Evolutionary conservation across 2,113 vertebrate species (phyloP).

Genomic region (Grammomys dolichurus): DNA sequence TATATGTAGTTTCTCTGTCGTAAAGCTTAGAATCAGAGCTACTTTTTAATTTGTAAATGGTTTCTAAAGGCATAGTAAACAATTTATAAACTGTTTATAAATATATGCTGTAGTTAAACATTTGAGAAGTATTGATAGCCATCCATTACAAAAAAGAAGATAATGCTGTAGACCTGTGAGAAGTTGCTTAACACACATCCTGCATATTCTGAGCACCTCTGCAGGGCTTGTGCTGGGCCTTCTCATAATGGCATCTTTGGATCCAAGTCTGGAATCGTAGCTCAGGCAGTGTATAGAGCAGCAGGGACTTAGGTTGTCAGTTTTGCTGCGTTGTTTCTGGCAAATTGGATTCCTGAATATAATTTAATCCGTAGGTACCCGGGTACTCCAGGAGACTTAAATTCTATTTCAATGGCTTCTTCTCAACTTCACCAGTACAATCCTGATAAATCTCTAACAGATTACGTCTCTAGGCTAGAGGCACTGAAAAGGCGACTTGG

Average conservation of each 20-base stretch:
- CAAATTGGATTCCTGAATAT: constrained; percentile 20
- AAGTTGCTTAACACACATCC: background rate
- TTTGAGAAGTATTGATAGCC: background rate
- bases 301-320: background rate
- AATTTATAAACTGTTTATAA: background rate
- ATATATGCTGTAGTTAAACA: background rate
- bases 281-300: background rate
- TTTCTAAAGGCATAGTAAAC: constrained; percentile 8
- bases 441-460: constrained; percentile 95
- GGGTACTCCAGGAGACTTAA: constrained; percentile 81
- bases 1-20: background rate
- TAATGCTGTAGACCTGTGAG: background rate
- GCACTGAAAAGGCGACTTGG: constrained; percentile 96
- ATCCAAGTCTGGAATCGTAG: background rate
- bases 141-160: background rate
- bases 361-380: constrained; percentile 87
- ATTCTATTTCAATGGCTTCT: constrained; percentile 88
- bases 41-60: constrained; percentile 47
- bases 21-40: constrained; percentile 15
- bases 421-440: constrained; percentile 98
- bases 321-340: background rate
- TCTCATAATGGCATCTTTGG: background rate
- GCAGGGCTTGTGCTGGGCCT: background rate
- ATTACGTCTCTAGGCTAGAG: constrained; percentile 96
- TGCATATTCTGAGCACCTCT: background rate